A percentile compares a stretch with the other conserved stretches of the same genome.
phyloP scores from a whole-genome alignment of 2,113 vertebrate species.

The Albula goreensis region DNA sequence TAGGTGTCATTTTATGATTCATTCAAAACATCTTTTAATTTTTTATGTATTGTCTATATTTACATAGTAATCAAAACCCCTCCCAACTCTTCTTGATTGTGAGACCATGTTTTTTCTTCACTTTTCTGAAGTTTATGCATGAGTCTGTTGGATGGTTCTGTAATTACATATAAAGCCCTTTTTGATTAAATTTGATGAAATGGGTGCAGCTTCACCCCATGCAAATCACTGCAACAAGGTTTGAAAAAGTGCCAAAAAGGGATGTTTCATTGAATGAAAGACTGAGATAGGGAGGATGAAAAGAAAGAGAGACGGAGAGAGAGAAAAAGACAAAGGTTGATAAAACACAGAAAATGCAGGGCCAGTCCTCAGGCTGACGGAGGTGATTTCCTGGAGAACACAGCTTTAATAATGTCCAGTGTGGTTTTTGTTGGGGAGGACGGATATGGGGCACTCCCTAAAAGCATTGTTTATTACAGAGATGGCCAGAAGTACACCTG shows the following conservation, averaged over 20 bases:
- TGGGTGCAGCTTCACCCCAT: not conserved
- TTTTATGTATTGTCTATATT: too few species aligned
- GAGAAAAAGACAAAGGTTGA: not conserved
- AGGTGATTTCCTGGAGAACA: conserved; percentile 7
- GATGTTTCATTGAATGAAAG: not conserved
- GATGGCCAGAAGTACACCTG: not conserved
- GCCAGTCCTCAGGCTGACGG: not conserved
- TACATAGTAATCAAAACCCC: too few species aligned
- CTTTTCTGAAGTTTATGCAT: not conserved
- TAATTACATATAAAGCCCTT: not conserved
- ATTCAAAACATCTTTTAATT: too few species aligned
- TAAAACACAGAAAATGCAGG: not conserved
- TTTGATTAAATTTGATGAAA: not conserved
- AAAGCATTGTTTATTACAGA: conserved; percentile 3
- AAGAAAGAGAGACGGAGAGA: too few species aligned
- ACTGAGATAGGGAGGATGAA: not conserved
- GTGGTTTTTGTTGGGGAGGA: not conserved
- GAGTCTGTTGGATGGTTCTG: not conserved
- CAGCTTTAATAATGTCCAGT: conserved; percentile 17
- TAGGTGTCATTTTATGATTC: too few species aligned
- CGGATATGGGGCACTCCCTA: not conserved
- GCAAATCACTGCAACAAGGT: not conserved
- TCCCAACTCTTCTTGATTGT: not conserved
- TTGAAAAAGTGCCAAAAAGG: not conserved
- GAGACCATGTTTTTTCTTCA: not conserved